These are phyloP conservation scores for Rattus rattus DNA, from an alignment of 2,113 vertebrate species.

Conservation along the genomic window DNA sequence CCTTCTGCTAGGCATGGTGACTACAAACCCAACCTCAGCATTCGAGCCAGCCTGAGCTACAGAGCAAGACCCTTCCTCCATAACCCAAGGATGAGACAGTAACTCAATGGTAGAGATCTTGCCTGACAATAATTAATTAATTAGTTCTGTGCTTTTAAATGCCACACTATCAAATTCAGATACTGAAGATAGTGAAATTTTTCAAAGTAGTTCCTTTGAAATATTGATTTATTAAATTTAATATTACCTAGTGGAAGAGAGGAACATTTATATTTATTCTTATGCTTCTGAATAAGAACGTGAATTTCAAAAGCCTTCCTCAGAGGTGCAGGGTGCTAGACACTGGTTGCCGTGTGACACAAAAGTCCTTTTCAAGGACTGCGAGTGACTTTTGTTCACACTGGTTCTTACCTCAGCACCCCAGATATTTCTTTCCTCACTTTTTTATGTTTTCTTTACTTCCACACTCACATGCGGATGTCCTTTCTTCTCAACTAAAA, in stretches of 20 bases:
- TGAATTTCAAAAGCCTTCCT: constrained; percentile 38
- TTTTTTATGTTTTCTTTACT: neutral
- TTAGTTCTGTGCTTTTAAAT: neutral
- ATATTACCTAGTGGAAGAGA: neutral
- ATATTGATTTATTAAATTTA: neutral
- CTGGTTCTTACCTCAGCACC: constrained; percentile 20
- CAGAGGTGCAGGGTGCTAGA: neutral
- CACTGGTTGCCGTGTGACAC: neutral
- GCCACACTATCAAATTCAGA: neutral
- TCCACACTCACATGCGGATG: neutral
- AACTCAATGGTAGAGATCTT: neutral
- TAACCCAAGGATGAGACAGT: neutral
- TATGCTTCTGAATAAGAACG: neutral
- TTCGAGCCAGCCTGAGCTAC: neutral
- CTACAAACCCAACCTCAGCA: neutral
- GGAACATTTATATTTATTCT: neutral
- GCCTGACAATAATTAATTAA: neutral
- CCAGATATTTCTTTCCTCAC: neutral
- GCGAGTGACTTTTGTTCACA: neutral
- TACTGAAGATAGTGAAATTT: neutral
- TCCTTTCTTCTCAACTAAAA: constrained; percentile 26
- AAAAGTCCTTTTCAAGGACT: neutral
- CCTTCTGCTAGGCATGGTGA: neutral
- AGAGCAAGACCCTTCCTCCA: neutral
- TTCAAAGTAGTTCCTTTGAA: neutral